Percentiles rank a stretch among this genome's conserved stretches.
Evolutionary conservation across 2,888 invertebrate species (phyloP).

Genomic region (Oasisia sp.): DNA sequence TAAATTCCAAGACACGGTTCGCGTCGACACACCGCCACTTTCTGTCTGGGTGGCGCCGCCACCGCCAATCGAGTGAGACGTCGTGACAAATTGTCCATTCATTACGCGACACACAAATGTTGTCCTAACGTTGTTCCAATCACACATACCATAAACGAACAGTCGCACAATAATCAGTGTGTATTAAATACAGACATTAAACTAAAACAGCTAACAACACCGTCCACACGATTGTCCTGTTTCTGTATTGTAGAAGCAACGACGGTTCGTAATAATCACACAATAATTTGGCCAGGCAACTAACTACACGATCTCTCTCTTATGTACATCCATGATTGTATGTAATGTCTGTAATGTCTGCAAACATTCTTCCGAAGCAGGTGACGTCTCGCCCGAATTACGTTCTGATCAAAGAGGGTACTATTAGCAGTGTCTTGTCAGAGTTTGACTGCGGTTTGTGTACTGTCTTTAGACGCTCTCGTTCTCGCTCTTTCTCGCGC

Average conservation of each 20-base stretch:
- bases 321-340: not conserved
- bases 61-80: not conserved
- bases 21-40: not conserved
- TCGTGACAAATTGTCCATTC: not conserved
- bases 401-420: not conserved
- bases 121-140: not conserved
- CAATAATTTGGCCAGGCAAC: not conserved
- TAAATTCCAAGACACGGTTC: not conserved
- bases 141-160: not conserved
- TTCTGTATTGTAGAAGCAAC: not conserved
- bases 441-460: not conserved
- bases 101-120: not conserved
- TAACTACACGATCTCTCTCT: constrained; percentile 6
- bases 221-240: not conserved
- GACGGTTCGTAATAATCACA: not conserved
- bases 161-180: not conserved
- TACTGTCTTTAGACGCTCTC: not conserved
- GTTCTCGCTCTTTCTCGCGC: constrained; percentile 19
- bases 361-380: not conserved
- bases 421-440: not conserved
- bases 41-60: not conserved
- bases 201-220: not conserved
- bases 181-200: not conserved
- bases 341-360: not conserved
- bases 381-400: not conserved